Evolutionary conservation across 2,113 vertebrate genomes (phyloP).

Genomic region (Circaetus cinerascens): DNA sequence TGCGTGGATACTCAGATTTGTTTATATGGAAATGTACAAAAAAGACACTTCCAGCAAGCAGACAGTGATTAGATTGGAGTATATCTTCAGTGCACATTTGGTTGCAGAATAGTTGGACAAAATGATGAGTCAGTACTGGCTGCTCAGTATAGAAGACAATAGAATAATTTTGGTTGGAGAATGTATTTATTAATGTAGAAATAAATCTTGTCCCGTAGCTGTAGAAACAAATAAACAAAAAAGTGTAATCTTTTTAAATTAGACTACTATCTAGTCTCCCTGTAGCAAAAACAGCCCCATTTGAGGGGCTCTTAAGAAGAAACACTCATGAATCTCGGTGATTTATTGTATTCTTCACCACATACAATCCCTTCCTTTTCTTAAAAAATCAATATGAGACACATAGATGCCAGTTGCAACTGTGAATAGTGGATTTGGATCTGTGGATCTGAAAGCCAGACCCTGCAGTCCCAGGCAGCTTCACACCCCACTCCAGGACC

Average conservation of each 20-base stretch:
- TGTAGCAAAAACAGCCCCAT: background rate
- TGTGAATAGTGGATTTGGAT: background rate
- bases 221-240: background rate
- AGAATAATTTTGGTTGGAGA: background rate
- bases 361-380: background rate
- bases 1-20: background rate
- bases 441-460: background rate
- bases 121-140: background rate
- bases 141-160: background rate
- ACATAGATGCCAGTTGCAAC: background rate
- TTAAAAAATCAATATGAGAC: background rate
- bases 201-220: background rate
- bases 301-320: background rate
- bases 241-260: background rate
- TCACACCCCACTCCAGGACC: background rate
- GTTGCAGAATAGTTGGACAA: background rate
- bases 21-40: background rate
- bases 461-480: background rate
- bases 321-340: background rate
- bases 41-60: background rate
- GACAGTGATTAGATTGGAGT: background rate
- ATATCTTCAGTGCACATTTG: background rate
- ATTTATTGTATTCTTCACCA: background rate
- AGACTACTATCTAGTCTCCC: background rate
- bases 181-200: background rate